Conservation (phyloP, 2,797 vertebrate genomes). For the Acanthiza pusilla region DNA sequence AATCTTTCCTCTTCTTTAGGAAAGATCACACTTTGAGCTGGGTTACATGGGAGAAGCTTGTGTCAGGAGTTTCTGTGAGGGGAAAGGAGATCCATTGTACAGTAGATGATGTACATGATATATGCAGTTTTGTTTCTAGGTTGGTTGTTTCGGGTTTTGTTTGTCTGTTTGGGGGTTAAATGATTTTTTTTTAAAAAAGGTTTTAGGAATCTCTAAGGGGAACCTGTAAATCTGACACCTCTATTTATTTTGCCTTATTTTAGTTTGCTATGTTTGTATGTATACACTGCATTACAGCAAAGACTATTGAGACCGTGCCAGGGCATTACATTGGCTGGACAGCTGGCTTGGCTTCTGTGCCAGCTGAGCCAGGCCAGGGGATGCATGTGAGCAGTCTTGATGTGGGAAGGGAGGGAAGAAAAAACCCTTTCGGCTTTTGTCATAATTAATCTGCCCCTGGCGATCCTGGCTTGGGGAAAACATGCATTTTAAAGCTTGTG, state of each 20-base stretch:
- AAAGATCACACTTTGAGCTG: neutral
- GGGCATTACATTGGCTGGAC: constrained; percentile 50
- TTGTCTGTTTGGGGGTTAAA: constrained; percentile 50
- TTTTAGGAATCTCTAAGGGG: constrained; percentile 78
- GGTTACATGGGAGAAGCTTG: neutral
- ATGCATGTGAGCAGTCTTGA: neutral
- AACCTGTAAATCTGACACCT: constrained; percentile 86
- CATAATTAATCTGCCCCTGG: neutral
- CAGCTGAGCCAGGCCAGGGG: neutral
- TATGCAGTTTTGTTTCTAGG: constrained; percentile 79
- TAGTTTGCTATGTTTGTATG: constrained; percentile 88
- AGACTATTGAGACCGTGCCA: constrained; percentile 72
- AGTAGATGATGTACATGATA: constrained; percentile 83
- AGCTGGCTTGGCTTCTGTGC: neutral
- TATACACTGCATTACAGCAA: constrained; percentile 82
- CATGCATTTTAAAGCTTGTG: neutral
- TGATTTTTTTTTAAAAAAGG: constrained; percentile 18
- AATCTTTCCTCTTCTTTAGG: constrained; percentile 22
- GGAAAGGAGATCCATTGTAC: constrained; percentile 67
- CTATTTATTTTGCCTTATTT: constrained; percentile 93
- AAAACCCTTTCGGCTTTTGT: neutral
- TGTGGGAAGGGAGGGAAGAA: neutral
- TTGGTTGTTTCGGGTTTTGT: constrained; percentile 17
- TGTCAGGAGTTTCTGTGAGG: neutral
- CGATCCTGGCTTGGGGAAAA: neutral